phyloP scores from a whole-genome alignment of 2,113 vertebrate species.

The Hippocampus zosterae region DNA sequence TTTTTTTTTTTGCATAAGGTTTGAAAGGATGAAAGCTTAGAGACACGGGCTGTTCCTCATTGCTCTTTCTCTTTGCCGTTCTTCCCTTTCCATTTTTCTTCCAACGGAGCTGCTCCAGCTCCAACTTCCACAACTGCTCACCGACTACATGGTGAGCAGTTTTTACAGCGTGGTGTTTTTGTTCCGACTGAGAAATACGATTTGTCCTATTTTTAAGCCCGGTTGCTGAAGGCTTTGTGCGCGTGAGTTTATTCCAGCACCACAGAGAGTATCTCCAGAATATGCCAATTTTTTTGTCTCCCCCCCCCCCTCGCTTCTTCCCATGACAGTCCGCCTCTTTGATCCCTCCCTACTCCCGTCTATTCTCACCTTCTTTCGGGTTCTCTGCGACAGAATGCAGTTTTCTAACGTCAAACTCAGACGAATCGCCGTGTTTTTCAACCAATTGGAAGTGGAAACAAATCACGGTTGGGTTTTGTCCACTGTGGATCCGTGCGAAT shows the following conservation, averaged over 20 bases:
- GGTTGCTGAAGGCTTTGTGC: slow-evolving; percentile 32
- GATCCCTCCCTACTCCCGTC: slow-evolving; percentile 49
- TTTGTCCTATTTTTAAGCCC: slow-evolving; percentile 57
- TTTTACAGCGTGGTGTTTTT: slow-evolving; percentile 43
- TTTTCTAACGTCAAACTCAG: slow-evolving; percentile 26
- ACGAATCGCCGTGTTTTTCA: neutral
- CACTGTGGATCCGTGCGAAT: neutral
- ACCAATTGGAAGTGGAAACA: slow-evolving; percentile 6
- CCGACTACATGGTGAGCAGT: slow-evolving; percentile 39
- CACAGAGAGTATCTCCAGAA: slow-evolving; percentile 54
- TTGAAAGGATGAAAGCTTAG: slow-evolving; percentile 46
- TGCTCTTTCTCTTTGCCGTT: slow-evolving; percentile 22
- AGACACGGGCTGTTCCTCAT: slow-evolving; percentile 34
- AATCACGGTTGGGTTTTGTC: neutral
- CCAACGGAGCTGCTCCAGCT: slow-evolving; percentile 15
- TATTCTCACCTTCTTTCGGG: slow-evolving; percentile 55
- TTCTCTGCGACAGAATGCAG: slow-evolving; percentile 32
- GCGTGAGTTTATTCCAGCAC: slow-evolving; percentile 40
- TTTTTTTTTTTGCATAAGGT: slow-evolving; percentile 46
- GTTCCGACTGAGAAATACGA: slow-evolving; percentile 36
- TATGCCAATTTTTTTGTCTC: slow-evolving; percentile 13
- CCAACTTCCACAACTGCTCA: slow-evolving; percentile 32
- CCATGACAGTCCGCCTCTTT: slow-evolving; percentile 68
- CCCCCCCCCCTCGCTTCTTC: slow-evolving; percentile 36
- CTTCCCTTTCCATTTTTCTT: slow-evolving; percentile 11